A percentile compares a stretch with the other conserved stretches of the same genome.
Conservation (phyloP, 23 tunicate species). For the Phallusia fumigata region DNA sequence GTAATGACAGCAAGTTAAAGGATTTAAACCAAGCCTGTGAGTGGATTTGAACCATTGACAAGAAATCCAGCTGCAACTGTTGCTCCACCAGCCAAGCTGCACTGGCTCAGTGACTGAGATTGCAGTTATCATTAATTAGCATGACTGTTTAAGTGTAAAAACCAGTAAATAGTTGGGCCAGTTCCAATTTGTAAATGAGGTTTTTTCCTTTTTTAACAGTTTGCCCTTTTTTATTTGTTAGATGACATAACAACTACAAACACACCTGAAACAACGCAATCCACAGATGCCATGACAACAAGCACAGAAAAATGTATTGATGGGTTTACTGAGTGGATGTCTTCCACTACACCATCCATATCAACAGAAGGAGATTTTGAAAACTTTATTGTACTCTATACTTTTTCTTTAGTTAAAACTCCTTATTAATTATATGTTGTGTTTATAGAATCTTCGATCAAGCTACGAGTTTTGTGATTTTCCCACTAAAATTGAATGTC, state of each 20-base stretch:
- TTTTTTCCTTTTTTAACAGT: no score
- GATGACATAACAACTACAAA: neutral
- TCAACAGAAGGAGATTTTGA: slow-evolving; percentile 23
- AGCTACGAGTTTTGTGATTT: slow-evolving; percentile 22
- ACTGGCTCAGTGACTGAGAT: no score
- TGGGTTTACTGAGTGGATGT: slow-evolving; percentile 38
- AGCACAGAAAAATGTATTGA: neutral
- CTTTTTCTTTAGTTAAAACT: neutral
- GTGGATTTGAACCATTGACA: no score
- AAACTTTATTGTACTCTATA: neutral
- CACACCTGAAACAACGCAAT: neutral
- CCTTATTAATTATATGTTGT: neutral
- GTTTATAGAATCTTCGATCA: slow-evolving; percentile 18
- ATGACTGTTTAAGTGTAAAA: no score
- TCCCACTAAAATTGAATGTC: slow-evolving; percentile 16
- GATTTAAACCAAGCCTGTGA: no score
- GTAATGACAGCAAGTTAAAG: no score
- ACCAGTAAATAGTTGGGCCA: no score
- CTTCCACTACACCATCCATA: slow-evolving; percentile 7
- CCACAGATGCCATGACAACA: neutral
- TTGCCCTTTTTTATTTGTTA: neutral
- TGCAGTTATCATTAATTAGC: no score
- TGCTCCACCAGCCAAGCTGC: no score
- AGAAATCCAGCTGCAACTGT: no score
- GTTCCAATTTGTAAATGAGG: no score